Evolutionary conservation across 2,888 invertebrate species (phyloP).

Genomic region (Chouioia cunea): DNA sequence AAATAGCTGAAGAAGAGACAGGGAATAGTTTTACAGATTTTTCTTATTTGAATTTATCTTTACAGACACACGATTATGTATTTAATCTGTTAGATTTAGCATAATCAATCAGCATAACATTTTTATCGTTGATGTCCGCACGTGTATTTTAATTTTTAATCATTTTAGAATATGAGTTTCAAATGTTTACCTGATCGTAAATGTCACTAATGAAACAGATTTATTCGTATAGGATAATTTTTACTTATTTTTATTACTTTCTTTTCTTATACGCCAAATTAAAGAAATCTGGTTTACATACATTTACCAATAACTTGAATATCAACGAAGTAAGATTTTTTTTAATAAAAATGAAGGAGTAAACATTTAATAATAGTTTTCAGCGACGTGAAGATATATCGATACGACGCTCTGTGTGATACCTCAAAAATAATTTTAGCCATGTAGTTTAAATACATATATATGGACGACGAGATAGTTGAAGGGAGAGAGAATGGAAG

Average conservation of each 20-base stretch:
- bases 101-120: background rate
- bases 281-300: too few relatives aligned
- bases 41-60: background rate
- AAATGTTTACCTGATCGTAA: too few relatives aligned
- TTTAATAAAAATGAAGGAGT: constrained; percentile 21
- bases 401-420: constrained; percentile 25
- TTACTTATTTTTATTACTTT: too few relatives aligned
- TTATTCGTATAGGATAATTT: too few relatives aligned
- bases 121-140: background rate
- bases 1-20: constrained; percentile 31
- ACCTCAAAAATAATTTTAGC: constrained; percentile 39
- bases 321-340: too few relatives aligned
- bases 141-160: background rate
- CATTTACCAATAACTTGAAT: too few relatives aligned
- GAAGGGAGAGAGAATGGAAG: constrained; percentile 13
- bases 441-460: constrained; percentile 3
- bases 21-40: constrained; percentile 14
- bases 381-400: background rate
- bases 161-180: too few relatives aligned
- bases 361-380: constrained; percentile 4
- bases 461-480: background rate
- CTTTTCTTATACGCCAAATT: too few relatives aligned
- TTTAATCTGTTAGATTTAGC: background rate
- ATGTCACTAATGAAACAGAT: too few relatives aligned
- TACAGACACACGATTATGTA: background rate